These are phyloP conservation scores for Strix uralensis DNA, from an alignment of 2,113 vertebrate genomes.

Conservation along the genomic window DNA sequence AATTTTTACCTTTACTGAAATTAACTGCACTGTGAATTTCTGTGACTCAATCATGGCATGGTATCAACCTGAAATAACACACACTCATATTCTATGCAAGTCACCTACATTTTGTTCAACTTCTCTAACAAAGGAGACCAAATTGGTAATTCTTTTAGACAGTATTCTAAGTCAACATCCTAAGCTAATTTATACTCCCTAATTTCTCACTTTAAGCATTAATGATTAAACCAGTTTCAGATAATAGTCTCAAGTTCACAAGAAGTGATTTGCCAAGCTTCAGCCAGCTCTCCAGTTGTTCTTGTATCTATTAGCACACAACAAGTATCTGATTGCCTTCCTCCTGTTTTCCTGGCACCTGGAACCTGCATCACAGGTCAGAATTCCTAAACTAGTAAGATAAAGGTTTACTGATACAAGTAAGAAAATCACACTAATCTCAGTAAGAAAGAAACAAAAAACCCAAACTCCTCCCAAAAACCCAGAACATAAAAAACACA, in stretches of 20 bases:
- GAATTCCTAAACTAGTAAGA: background rate
- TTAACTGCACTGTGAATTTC: background rate
- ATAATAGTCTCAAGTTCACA: background rate
- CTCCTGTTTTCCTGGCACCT: background rate
- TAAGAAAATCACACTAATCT: background rate
- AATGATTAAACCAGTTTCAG: constrained; percentile 11
- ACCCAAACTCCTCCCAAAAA: background rate
- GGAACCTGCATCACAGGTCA: background rate
- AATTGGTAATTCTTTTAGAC: background rate
- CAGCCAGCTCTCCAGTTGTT: background rate
- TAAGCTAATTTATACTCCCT: background rate
- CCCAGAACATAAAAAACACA: no score
- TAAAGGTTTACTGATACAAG: background rate
- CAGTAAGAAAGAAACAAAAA: background rate
- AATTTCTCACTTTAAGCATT: background rate
- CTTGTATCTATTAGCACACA: background rate
- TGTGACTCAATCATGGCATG: background rate
- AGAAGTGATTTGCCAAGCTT: background rate
- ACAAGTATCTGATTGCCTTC: background rate
- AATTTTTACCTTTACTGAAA: background rate
- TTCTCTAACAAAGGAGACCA: background rate
- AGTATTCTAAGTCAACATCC: background rate
- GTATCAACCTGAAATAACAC: background rate
- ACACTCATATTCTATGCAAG: background rate
- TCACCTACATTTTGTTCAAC: background rate